Evolutionary conservation across 23 tunicate genomes (phyloP), one percentile per base, ranked within the genome.

Genomic region (Trididemnum clinides): DNA sequence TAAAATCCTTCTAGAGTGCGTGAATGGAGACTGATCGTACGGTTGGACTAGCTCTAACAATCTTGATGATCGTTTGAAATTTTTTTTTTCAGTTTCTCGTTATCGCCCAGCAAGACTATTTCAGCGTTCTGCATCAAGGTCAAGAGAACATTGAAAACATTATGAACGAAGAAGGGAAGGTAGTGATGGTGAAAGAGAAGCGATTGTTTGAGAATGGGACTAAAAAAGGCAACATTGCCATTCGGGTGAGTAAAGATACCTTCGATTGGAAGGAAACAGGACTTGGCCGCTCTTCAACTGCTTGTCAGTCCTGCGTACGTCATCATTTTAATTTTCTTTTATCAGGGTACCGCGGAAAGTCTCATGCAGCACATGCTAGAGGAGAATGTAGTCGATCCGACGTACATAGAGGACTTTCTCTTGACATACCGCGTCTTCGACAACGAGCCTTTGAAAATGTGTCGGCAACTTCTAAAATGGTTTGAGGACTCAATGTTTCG

Each of bases 111-210:
- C 88, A 86, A 39, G 91, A 97, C 1, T 97, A 92, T 54, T 92
- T 33, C 88, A 88, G 92, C 12, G 95, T 97, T 5, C 88, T 97
- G 34, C 91, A 92, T 72, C 95, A 92, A 88, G 99, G 99, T 1
- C 37, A 83, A 50, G 99, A 97, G 33, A 97, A 97, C 51, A 88
- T 86, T 33, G 88, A 92, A 33, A 70, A 88, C 50, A 65, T 97
- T 65, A 32, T 50, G 39, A 84, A 69, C 57, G 89, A 88, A 21
- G 81, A 76, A 44, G 99, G 97, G 4, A 83, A 88, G 21, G 51
- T 97, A 29, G 88, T 73, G 20, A 82, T 97, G 94, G 99, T 97
- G 35, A 90, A 97, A 50, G 99, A 97, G 85, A 92, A 87, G 71
- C 83, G 99, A 62, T 89, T 89, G 65, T 73, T 73, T 73, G 75